These are phyloP conservation scores for Trogon surrucura DNA, from an alignment of 2,113 vertebrate species.

Conservation along the genomic window DNA sequence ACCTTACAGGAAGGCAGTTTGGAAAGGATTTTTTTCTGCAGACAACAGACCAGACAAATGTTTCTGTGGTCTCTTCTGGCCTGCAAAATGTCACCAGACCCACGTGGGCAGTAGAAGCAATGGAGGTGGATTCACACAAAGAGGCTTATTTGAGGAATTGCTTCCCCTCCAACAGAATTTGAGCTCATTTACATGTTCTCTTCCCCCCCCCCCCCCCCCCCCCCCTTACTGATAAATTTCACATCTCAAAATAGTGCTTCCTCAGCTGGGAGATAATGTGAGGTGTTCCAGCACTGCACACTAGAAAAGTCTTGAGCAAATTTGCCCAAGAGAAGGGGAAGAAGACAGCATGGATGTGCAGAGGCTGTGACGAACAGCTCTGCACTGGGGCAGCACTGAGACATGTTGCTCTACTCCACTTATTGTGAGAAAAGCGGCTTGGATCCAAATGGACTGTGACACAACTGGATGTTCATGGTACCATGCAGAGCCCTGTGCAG, in stretches of 20 bases:
- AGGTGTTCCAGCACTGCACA: not conserved
- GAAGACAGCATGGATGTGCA: not conserved
- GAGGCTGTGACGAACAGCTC: not conserved
- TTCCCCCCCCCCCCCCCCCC: too few species aligned
- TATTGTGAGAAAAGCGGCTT: not conserved
- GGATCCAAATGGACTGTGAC: not conserved
- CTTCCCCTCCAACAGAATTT: not conserved
- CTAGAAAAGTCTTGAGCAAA: not conserved
- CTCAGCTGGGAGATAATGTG: not conserved
- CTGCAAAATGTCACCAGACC: not conserved
- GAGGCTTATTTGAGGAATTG: not conserved
- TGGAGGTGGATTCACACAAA: not conserved
- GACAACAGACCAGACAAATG: not conserved
- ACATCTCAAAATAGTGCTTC: not conserved
- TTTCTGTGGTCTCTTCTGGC: not conserved
- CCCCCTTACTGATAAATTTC: not conserved
- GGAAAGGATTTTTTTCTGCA: not conserved
- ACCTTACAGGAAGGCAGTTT: not conserved
- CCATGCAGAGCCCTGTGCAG: rapidly evolving
- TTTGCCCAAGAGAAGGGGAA: not conserved
- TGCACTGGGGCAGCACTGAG: not conserved
- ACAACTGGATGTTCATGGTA: rapidly evolving
- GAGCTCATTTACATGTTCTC: not conserved
- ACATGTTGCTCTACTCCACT: not conserved
- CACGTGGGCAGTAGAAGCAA: not conserved